A percentile compares a stretch with the other conserved stretches of the same genome.
These are phyloP conservation scores for Drosophila pseudoananassae DNA, from an alignment of 1,140 invertebrate species.

Conservation along the genomic window DNA sequence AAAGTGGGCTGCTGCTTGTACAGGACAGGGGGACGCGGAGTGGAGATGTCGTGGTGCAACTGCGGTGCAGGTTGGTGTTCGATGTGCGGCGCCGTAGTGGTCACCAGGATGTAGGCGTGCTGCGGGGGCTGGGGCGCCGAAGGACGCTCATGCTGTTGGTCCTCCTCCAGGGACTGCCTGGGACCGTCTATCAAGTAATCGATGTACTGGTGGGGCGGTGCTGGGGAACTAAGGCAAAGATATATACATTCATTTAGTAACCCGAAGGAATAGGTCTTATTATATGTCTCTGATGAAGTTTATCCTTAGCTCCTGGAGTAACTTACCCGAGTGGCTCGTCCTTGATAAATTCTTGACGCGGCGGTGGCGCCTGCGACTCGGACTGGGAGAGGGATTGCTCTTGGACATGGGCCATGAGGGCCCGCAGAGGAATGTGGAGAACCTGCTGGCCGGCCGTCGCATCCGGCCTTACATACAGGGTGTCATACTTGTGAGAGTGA, in stretches of 20 bases:
- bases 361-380: conserved; percentile 39
- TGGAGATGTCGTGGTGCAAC: conserved; percentile 43
- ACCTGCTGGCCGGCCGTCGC: conserved; percentile 55
- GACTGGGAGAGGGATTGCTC: conserved; percentile 43
- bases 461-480: conserved; percentile 47
- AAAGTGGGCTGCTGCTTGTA: conserved; percentile 70
- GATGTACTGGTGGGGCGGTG: conserved; percentile 64
- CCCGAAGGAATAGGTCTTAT: background rate
- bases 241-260: background rate
- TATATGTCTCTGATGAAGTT: background rate
- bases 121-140: conserved; percentile 37
- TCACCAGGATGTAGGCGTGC: conserved; percentile 69
- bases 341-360: conserved; percentile 35
- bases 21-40: conserved; percentile 38
- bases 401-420: conserved; percentile 58
- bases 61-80: conserved; percentile 48
- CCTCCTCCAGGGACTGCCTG: conserved; percentile 72
- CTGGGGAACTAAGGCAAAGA: conserved; percentile 41
- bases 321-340: conserved; percentile 45
- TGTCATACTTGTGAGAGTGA: conserved; percentile 61
- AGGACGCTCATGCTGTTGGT: conserved; percentile 39
- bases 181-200: conserved; percentile 78
- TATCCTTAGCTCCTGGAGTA: background rate
- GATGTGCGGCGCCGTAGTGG: conserved; percentile 60
- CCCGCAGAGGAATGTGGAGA: conserved; percentile 68